Percentiles rank a stretch among this genome's conserved stretches.
These are phyloP conservation scores for Andrena fulva DNA, from an alignment of 2,888 invertebrate genomes.

Conservation along the genomic window DNA sequence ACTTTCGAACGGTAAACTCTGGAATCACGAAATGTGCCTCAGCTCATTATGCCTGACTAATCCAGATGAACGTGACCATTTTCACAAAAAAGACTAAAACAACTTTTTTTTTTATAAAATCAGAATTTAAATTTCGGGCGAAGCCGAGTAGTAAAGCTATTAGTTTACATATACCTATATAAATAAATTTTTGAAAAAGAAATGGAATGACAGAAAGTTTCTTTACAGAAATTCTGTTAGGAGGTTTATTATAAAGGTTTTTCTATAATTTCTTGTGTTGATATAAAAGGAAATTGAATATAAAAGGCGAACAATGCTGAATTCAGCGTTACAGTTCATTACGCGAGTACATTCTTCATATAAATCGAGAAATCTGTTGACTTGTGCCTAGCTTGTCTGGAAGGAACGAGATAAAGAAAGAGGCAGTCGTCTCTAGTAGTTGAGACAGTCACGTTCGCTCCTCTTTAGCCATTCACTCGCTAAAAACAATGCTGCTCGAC, in stretches of 20 bases:
- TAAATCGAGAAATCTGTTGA: neutral
- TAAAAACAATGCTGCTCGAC: slow-evolving; percentile 15
- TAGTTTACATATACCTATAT: too few relatives aligned
- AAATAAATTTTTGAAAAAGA: too few relatives aligned
- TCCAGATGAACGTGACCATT: too few relatives aligned
- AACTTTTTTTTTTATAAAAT: too few relatives aligned
- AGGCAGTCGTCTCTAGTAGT: neutral
- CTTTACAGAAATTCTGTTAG: neutral
- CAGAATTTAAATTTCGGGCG: too few relatives aligned
- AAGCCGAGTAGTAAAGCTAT: too few relatives aligned
- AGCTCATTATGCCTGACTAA: too few relatives aligned
- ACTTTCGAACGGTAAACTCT: too few relatives aligned
- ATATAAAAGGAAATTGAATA: neutral
- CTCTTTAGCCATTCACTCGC: neutral
- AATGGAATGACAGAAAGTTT: too few relatives aligned
- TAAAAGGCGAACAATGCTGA: neutral
- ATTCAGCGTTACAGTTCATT: neutral
- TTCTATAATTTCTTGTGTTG: neutral
- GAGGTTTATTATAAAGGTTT: neutral
- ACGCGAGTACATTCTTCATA: neutral
- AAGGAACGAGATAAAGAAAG: neutral
- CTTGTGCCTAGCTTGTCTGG: neutral
- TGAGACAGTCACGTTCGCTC: slow-evolving; percentile 17
- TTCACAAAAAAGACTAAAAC: too few relatives aligned
- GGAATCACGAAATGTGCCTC: too few relatives aligned